Base-by-base conservation (phyloP, 2,888 invertebrate genomes). In the Yponomeuta sedellus region DNA sequence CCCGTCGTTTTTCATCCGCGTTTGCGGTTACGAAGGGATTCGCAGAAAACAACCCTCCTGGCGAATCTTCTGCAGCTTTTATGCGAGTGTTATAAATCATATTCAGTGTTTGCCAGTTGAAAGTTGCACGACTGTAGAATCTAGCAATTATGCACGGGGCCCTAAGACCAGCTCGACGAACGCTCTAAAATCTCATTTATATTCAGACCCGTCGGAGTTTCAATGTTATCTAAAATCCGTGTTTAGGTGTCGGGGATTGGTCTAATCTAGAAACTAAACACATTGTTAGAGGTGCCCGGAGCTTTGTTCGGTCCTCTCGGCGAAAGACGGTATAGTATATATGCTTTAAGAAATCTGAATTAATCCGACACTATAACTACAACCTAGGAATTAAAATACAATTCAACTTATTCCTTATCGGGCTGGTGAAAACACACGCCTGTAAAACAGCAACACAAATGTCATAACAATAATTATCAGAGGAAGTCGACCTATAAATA, bases 221-320 rank as follows among this genome's bases (percentile, higher is more conserved):
- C 86, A 88, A 91, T 89, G 89, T 88, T 90, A 91, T 90, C 90
- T 89, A 82, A 88, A 90, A 90, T 90, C 90, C 88, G 87, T 88
- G 89, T 90, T 90, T 90, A 90, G 90, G 89, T 91, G 91, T 89
- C 83, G 87, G 85, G 85, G 87, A 86, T 82, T n/a, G 87, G 81
- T 88, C 83, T 90, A 90, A 90, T 90, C 90, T 90, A 70, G 77
- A 86, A 89, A 88, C 89, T 89, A 88, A 88, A 89, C 89, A 89
- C 89, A 88, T 90, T 87, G 89, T 90, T 52, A 82, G 79, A 84
- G 83, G 81, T 83, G 81, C 79, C 80, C 81, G 71, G 75, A 78
- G 85, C 87, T 89, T 88, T 88, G 88, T 88, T 85, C 82, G 76
- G 73, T 67, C 73, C 70, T 73, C 74, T 74, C 44, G 77, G 75